Conservation (phyloP, 2,113 vertebrate species). For the Herpailurus yagouaroundi region DNA sequence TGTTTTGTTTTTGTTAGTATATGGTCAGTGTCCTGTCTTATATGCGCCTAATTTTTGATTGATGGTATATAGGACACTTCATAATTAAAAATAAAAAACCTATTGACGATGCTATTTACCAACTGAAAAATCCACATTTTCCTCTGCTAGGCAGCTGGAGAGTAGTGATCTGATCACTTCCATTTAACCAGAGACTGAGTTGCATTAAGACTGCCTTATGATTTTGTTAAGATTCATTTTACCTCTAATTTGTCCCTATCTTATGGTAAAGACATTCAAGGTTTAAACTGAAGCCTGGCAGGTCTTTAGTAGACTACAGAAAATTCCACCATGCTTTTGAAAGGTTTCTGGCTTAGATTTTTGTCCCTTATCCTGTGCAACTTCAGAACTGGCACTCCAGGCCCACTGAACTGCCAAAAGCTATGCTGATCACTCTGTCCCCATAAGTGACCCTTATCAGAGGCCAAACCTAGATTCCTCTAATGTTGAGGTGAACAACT, state of each 20-base stretch:
- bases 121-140: background rate
- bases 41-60: background rate
- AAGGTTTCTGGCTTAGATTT: background rate
- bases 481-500: background rate
- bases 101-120: background rate
- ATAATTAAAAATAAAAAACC: background rate
- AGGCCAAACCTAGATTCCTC: background rate
- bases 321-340: background rate
- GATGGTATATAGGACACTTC: background rate
- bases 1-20: background rate
- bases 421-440: background rate
- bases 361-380: background rate
- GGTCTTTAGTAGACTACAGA: background rate
- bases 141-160: background rate
- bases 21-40: background rate
- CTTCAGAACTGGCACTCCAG: background rate
- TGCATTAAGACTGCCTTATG: background rate
- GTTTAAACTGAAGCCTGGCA: background rate
- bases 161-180: background rate
- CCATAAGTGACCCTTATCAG: background rate
- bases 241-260: background rate
- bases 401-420: background rate
- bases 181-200: background rate
- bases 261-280: background rate
- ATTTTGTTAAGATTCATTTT: background rate